Evolutionary conservation across 1,140 invertebrate species (phyloP).

Genomic region (Bombus fervidus): DNA sequence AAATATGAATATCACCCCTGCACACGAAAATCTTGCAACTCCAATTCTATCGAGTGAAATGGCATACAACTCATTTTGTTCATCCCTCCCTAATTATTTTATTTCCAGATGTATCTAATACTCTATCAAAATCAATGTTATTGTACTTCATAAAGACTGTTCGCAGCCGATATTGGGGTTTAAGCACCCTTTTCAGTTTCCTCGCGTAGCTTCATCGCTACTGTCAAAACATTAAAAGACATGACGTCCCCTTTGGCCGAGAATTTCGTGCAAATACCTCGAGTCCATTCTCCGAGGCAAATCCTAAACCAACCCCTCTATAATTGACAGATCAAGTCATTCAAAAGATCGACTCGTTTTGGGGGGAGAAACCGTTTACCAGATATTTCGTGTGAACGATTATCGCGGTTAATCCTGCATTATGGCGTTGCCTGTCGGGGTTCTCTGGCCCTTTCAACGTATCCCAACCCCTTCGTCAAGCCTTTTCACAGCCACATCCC

Average conservation of each 20-base stretch:
- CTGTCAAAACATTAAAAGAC: slow-evolving; percentile 1
- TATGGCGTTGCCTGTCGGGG: slow-evolving; percentile 50
- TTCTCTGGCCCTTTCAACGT: slow-evolving; percentile 35
- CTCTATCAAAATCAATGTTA: background rate
- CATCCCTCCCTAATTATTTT: background rate
- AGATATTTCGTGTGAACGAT: slow-evolving; percentile 53
- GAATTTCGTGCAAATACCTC: slow-evolving; percentile 27
- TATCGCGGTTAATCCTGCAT: slow-evolving; percentile 66
- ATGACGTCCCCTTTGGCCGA: too few relatives aligned
- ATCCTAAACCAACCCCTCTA: slow-evolving; percentile 35
- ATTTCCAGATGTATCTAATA: background rate
- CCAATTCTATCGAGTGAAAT: too few relatives aligned
- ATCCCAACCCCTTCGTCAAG: slow-evolving; percentile 57
- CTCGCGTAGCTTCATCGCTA: background rate
- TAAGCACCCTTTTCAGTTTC: background rate
- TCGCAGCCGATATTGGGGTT: background rate
- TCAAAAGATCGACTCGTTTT: slow-evolving; percentile 47
- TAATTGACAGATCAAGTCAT: slow-evolving; percentile 44
- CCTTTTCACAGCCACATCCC: slow-evolving; percentile 25
- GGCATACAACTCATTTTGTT: too few relatives aligned
- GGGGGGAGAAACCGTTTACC: slow-evolving; percentile 50
- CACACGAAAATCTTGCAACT: too few relatives aligned
- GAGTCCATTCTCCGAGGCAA: slow-evolving; percentile 5
- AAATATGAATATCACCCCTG: too few relatives aligned
- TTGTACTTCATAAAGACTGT: background rate